A percentile compares a stretch with the other conserved stretches of the same genome.
Evolutionary conservation across 2,888 invertebrate species (phyloP).

Genomic region (Caenorhabditis zanzibari): DNA sequence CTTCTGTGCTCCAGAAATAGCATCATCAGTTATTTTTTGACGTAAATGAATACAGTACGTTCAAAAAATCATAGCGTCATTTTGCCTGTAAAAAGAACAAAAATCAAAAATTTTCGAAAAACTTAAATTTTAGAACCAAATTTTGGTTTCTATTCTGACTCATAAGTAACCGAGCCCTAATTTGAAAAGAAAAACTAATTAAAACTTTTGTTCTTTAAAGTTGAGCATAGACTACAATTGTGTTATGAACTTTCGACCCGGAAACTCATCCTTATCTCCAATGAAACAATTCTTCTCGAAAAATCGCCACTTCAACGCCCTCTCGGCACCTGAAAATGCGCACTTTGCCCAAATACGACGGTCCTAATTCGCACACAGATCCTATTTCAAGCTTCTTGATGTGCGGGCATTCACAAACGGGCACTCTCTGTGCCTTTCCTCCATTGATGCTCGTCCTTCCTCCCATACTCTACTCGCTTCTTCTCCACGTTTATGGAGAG

Average conservation of each 20-base stretch:
- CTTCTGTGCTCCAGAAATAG: conserved; percentile 4
- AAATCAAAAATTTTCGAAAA: background rate
- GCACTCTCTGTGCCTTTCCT: conserved; percentile 9
- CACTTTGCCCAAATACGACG: conserved; percentile 50
- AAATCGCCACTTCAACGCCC: background rate
- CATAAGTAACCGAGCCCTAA: background rate
- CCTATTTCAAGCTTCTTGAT: conserved; percentile 60
- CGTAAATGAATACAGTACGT: conserved; percentile 20
- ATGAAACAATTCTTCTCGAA: background rate
- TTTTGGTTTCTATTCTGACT: too few species aligned
- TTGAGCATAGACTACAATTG: background rate
- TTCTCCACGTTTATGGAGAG: conserved; percentile 6
- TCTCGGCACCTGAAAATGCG: conserved; percentile 47
- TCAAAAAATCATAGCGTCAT: conserved; percentile 24
- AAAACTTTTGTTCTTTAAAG: too few species aligned
- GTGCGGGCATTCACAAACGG: conserved; percentile 25
- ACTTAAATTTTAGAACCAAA: too few species aligned
- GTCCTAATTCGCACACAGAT: conserved; percentile 57
- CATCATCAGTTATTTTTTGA: background rate
- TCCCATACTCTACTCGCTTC: background rate
- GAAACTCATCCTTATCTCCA: background rate
- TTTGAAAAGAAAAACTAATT: conserved; percentile 3
- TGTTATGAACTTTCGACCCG: conserved; percentile 10
- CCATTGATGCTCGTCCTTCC: conserved; percentile 27
- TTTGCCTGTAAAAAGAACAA: background rate